Conservation (phyloP, 1,140 invertebrate species). For the Capitella teleta region DNA sequence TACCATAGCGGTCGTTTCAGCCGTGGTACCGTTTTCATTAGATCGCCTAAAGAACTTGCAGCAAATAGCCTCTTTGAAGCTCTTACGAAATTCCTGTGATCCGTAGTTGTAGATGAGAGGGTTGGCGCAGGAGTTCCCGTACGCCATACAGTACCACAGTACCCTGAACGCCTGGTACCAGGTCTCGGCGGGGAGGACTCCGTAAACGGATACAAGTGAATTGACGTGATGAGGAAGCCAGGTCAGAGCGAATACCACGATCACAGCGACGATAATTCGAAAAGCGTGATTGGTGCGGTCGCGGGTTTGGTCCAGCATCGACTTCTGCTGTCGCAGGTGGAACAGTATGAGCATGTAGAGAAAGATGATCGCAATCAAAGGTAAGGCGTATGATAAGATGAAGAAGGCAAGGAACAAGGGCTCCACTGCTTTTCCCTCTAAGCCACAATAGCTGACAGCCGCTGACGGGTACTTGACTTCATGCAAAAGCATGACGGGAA, state of each 20-base stretch:
- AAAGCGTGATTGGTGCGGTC: conserved; percentile 60
- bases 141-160: conserved; percentile 16
- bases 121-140: conserved; percentile 16
- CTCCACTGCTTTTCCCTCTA: background rate
- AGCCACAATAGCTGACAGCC: conserved; percentile 48
- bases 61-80: conserved; percentile 7
- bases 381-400: conserved; percentile 42
- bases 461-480: conserved; percentile 54
- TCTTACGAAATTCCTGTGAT: conserved; percentile 13
- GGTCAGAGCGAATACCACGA: conserved; percentile 80
- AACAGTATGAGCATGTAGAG: conserved; percentile 84
- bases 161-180: conserved; percentile 6
- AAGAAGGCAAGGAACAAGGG: conserved; percentile 40
- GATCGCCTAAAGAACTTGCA: too few relatives aligned
- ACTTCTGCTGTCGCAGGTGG: conserved; percentile 1
- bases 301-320: conserved; percentile 13
- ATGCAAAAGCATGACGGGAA: conserved; percentile 55
- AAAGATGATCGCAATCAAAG: conserved; percentile 61
- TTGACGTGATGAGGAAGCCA: conserved; percentile 77
- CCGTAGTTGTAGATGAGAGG: conserved; percentile 16
- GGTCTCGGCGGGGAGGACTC: background rate
- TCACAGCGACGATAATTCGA: conserved; percentile 86
- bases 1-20: too few relatives aligned
- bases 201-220: conserved; percentile 27
- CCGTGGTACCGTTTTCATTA: too few relatives aligned